Evolutionary conservation across 2,888 invertebrate species (phyloP).

Genomic region (Leucophora obtusa): DNA sequence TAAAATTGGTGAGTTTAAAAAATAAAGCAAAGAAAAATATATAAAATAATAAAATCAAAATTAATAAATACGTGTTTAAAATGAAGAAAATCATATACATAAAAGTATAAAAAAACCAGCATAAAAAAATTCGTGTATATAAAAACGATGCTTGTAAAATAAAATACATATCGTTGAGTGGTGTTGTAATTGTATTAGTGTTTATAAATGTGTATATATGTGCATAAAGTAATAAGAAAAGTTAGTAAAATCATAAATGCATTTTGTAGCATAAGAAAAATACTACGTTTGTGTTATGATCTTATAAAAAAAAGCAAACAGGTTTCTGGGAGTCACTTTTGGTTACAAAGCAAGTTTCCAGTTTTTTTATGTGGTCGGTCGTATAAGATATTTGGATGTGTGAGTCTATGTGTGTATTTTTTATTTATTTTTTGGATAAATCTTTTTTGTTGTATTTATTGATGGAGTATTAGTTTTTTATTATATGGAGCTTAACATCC

Average conservation of each 20-base stretch:
- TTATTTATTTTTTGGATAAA: conserved; percentile 41
- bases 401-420: conserved; percentile 26
- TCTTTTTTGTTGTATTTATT: conserved; percentile 38
- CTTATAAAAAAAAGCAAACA: conserved; percentile 66
- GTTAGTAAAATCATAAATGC: conserved; percentile 46
- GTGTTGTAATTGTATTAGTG: conserved; percentile 16
- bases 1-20: conserved; percentile 70
- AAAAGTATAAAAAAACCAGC: conserved; percentile 3
- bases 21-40: not conserved
- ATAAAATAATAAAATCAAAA: not conserved
- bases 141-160: too few species aligned
- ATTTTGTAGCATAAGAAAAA: conserved; percentile 44
- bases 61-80: not conserved
- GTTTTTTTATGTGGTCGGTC: conserved; percentile 38
- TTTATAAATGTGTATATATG: not conserved
- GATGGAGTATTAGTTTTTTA: conserved; percentile 36
- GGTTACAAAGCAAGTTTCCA: conserved; percentile 61
- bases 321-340: conserved; percentile 67
- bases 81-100: conserved; percentile 56
- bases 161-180: not conserved
- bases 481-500: conserved; percentile 19
- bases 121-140: conserved; percentile 40
- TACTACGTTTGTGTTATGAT: conserved; percentile 50
- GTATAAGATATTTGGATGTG: conserved; percentile 21
- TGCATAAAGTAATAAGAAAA: conserved; percentile 33